Evolutionary conservation across 2,113 vertebrate species (phyloP).

Genomic region (Gallinago paraguaiae): DNA sequence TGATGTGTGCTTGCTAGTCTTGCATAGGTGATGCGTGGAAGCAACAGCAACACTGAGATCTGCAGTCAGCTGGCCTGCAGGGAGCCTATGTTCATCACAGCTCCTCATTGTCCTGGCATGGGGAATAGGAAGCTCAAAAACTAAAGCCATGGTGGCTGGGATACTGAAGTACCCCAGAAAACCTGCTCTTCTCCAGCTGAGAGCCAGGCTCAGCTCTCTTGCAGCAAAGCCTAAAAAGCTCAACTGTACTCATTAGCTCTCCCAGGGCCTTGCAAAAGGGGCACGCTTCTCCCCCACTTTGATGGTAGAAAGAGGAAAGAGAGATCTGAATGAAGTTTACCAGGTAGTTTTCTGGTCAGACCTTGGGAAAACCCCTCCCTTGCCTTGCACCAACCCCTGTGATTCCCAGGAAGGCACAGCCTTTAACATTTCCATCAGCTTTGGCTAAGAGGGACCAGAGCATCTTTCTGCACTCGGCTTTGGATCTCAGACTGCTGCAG

Average conservation of each 20-base stretch:
- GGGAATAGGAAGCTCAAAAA: neutral
- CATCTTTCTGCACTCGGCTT: neutral
- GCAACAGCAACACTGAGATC: neutral
- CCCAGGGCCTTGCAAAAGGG: neutral
- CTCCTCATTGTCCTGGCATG: neutral
- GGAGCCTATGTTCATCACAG: neutral
- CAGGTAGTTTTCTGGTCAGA: neutral
- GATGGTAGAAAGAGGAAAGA: neutral
- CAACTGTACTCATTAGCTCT: neutral
- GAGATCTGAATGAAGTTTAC: neutral
- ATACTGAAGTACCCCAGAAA: neutral
- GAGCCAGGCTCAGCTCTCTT: neutral
- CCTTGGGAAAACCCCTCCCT: neutral
- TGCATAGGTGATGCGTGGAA: conserved; percentile 40
- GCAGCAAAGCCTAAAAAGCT: neutral
- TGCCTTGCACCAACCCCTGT: neutral
- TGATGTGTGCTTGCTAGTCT: neutral
- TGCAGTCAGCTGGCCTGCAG: neutral
- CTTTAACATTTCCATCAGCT: neutral
- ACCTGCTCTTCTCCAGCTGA: neutral
- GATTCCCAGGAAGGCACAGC: neutral
- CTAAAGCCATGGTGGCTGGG: neutral
- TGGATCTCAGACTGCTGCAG: neutral
- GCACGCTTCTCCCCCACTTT: neutral
- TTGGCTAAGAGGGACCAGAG: neutral